phyloP scores from a whole-genome alignment of 1,140 invertebrate genomes.

The Drosophila nebulosa region DNA sequence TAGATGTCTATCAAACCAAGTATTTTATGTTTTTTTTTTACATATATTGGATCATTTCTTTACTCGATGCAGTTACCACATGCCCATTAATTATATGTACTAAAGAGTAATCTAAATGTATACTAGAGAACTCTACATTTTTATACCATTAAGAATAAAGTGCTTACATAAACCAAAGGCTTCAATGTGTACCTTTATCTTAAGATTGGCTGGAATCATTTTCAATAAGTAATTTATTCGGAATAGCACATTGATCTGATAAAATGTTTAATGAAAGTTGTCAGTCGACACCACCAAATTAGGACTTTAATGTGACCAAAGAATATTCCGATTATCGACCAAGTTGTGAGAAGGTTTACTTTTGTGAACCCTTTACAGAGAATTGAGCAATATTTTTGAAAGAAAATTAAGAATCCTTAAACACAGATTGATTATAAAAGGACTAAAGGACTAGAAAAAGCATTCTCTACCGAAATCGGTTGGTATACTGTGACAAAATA shows the following conservation, averaged over 20 bases:
- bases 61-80: slow-evolving; percentile 54
- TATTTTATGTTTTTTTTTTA: slow-evolving; percentile 44
- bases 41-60: slow-evolving; percentile 42
- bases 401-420: background rate
- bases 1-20: slow-evolving; percentile 14
- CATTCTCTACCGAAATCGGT: background rate
- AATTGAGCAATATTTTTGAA: background rate
- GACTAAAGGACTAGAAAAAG: background rate
- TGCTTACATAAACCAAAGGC: slow-evolving; percentile 60
- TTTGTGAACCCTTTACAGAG: background rate
- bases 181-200: background rate
- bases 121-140: slow-evolving; percentile 56
- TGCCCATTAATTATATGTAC: slow-evolving; percentile 33
- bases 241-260: too few relatives aligned
- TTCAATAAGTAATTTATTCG: too few relatives aligned
- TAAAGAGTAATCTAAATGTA: slow-evolving; percentile 21
- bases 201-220: background rate
- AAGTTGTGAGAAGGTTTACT: background rate
- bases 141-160: slow-evolving; percentile 67
- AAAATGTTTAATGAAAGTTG: too few relatives aligned
- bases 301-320: background rate
- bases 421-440: background rate
- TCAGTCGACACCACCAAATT: background rate
- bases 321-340: too few relatives aligned
- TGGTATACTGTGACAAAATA: background rate